These are phyloP conservation scores for Glaucomys volans DNA, from an alignment of 2,113 vertebrate genomes.

Conservation along the genomic window DNA sequence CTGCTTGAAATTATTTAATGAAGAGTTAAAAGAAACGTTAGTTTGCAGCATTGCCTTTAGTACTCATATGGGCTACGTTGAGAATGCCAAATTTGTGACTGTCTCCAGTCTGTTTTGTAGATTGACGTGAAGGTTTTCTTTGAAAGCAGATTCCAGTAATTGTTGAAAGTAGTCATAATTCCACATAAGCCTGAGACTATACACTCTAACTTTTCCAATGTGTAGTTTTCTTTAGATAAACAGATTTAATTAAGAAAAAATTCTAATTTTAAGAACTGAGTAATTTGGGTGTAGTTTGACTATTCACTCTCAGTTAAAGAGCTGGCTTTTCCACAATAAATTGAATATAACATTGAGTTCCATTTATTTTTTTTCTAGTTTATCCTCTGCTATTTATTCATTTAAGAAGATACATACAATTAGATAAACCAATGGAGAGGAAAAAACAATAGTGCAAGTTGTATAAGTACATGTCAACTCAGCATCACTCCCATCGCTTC, in stretches of 20 bases:
- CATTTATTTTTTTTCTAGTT: background rate
- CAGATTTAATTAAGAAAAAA: background rate
- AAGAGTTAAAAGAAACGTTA: conserved; percentile 45
- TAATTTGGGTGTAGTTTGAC: background rate
- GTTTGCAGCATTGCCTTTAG: background rate
- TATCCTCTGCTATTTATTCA: background rate
- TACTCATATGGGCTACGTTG: conserved; percentile 1
- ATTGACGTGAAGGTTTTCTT: conserved; percentile 23
- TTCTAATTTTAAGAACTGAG: background rate
- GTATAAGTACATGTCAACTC: background rate
- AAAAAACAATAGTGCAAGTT: background rate
- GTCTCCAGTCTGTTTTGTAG: background rate
- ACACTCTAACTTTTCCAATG: background rate
- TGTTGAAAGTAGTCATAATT: conserved; percentile 38
- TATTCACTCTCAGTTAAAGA: background rate
- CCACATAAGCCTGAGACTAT: background rate
- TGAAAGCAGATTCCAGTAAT: conserved; percentile 12
- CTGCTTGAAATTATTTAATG: conserved; percentile 38
- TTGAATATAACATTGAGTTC: background rate
- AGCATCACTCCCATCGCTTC: background rate
- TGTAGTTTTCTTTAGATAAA: conserved; percentile 37
- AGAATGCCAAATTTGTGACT: background rate
- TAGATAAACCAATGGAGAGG: background rate
- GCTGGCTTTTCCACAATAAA: conserved; percentile 23
- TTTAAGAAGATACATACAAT: background rate